Evolutionary conservation across 2,797 vertebrate genomes (phyloP).

Genomic region (Gastrophryne carolinensis): DNA sequence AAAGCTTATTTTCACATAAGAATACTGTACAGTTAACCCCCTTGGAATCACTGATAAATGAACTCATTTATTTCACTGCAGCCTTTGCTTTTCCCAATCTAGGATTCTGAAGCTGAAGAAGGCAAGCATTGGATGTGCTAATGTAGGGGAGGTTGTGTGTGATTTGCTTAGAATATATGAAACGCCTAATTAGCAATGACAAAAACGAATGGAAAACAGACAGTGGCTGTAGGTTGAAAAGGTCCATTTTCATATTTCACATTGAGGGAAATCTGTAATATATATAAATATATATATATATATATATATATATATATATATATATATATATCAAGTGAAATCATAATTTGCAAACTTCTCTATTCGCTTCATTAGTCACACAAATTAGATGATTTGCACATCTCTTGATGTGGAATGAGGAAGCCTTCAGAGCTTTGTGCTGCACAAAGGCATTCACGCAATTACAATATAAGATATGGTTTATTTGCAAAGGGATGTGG

Average conservation of each 20-base stretch:
- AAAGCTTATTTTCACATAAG: too few relatives aligned
- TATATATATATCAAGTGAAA: background rate
- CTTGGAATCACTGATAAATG: too few relatives aligned
- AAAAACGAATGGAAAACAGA: constrained; percentile 16
- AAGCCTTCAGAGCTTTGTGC: background rate
- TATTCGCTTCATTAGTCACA: constrained; percentile 19
- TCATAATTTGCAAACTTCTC: constrained; percentile 21
- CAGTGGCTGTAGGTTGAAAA: background rate
- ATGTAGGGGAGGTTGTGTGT: background rate
- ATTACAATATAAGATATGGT: too few relatives aligned
- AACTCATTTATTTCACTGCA: too few relatives aligned
- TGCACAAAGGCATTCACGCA: too few relatives aligned
- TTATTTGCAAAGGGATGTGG: too few relatives aligned
- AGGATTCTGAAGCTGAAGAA: background rate
- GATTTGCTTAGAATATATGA: constrained; percentile 1
- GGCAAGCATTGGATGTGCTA: background rate
- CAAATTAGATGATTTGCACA: constrained; percentile 3
- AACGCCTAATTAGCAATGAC: constrained; percentile 1
- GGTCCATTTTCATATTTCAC: constrained; percentile 7
- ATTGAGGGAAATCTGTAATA: constrained; percentile 7
- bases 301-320: too few relatives aligned
- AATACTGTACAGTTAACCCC: too few relatives aligned
- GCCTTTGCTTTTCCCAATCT: too few relatives aligned
- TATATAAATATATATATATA: too few relatives aligned
- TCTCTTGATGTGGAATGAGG: background rate